Percentiles rank a stretch among this genome's conserved stretches.
phyloP scores from a whole-genome alignment of 2,888 invertebrate genomes.

The Balanococcus diminutus region DNA sequence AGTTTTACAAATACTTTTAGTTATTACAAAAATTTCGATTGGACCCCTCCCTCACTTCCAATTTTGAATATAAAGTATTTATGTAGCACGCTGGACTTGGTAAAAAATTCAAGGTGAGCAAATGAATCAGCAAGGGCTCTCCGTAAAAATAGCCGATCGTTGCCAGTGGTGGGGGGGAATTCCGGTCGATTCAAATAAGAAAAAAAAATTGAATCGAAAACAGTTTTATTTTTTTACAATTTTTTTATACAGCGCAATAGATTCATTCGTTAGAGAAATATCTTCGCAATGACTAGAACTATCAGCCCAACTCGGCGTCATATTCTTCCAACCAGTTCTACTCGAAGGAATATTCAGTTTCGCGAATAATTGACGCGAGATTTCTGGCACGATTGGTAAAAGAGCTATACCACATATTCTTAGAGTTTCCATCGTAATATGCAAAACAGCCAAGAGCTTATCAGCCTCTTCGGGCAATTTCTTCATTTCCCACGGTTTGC shows the following conservation, averaged over 20 bases:
- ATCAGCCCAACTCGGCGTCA: constrained; percentile 60
- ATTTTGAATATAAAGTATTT: no score
- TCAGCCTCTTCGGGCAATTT: constrained; percentile 65
- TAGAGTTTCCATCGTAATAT: constrained; percentile 82
- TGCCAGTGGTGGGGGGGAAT: no score
- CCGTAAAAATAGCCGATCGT: no score
- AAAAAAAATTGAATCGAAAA: neutral
- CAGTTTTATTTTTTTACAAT: constrained; percentile 8
- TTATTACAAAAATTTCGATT: no score
- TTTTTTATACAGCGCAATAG: constrained; percentile 32
- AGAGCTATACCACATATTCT: constrained; percentile 77
- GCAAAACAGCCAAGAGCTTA: constrained; percentile 74
- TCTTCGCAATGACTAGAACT: neutral
- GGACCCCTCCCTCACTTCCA: no score
- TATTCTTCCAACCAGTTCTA: constrained; percentile 65
- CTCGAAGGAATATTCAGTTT: constrained; percentile 67
- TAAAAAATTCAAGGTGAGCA: no score
- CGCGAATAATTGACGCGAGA: constrained; percentile 72
- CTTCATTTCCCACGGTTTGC: constrained; percentile 86
- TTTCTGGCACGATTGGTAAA: constrained; percentile 82
- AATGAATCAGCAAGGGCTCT: no score
- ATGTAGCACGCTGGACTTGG: no score
- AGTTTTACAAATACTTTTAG: no score
- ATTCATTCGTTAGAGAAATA: neutral
- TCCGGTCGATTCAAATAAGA: no score